Base-by-base conservation (phyloP, 2,113 vertebrate species). In the Bufo bufo region DNA sequence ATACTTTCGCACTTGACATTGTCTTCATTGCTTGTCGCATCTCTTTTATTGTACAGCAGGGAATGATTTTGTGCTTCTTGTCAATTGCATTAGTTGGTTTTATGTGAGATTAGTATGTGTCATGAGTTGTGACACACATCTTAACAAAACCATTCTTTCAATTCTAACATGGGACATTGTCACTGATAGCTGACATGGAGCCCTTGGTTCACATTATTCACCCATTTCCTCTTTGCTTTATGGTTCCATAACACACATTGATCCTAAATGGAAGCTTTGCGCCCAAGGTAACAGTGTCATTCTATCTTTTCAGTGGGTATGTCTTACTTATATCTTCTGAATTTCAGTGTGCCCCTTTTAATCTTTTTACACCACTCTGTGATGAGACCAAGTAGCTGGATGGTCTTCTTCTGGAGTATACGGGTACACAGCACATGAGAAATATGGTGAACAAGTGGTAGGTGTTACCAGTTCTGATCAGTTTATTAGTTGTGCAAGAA, bases 1-100 rank as follows among this genome's bases (percentile, higher is more conserved):
- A 87, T 87, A 81, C 77, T 72, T 87, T 74, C 58, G 72, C 86
- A 82, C 78, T 82, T 87, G 77, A 82, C 86, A 81, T 87, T 82
- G 86, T 82, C 78, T 72, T 71, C 86, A 87, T 81, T 71, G 86
- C 77, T 87, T 71, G 77, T 69, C 19, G 17, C 43, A 82, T 58
- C 78, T 81, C 63, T 82, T 87, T 87, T 87, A 87, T 87, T 56
- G 86, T 80, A 72, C 52, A 56, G 59, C 66, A 45, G 86, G 86
- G 86, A 87, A 82, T 47, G 65, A 33, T 87, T 87, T 69, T 87
- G 78, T 87, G 66, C 65, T 74, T 56, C 66, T 56, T 87, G 86
- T 72, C 86, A 82, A 82, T 82, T 87, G 86, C 23, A 63, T 87
- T 81, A 58, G 47, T 66, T 78, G 85, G 78, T 56, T 79, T 86